A percentile compares a stretch with the other conserved stretches of the same genome.
Conservation (phyloP, 2,113 vertebrate genomes). For the Chunga burmeisteri region DNA sequence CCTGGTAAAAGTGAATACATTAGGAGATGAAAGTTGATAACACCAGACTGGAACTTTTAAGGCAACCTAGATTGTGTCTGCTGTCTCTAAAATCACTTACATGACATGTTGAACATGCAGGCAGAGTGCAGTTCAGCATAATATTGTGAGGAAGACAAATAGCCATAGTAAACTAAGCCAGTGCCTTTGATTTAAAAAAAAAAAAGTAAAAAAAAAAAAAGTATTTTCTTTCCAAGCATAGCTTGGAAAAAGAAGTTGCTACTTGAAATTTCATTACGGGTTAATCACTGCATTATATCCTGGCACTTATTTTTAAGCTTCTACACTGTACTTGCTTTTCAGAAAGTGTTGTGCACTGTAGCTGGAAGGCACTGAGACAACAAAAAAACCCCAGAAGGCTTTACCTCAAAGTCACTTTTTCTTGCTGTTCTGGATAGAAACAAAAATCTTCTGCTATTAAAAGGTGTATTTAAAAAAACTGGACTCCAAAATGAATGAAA, state of each 20-base stretch:
- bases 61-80: neutral
- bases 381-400: neutral
- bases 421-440: neutral
- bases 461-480: neutral
- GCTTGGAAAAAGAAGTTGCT: neutral
- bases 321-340: neutral
- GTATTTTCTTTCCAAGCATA: neutral
- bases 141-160: neutral
- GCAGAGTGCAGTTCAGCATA: neutral
- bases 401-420: neutral
- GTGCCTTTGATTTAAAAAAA: neutral
- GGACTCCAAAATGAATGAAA: neutral
- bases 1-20: neutral
- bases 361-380: slow-evolving; percentile 21
- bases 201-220: no score
- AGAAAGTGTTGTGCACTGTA: neutral
- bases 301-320: neutral
- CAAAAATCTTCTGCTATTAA: neutral
- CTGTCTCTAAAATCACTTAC: neutral
- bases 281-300: neutral
- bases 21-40: neutral
- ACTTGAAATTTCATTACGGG: neutral
- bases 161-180: neutral
- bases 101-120: neutral
- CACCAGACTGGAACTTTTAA: neutral